Conservation (phyloP, 2,888 invertebrate species). For the Ophioninae sp. region DNA sequence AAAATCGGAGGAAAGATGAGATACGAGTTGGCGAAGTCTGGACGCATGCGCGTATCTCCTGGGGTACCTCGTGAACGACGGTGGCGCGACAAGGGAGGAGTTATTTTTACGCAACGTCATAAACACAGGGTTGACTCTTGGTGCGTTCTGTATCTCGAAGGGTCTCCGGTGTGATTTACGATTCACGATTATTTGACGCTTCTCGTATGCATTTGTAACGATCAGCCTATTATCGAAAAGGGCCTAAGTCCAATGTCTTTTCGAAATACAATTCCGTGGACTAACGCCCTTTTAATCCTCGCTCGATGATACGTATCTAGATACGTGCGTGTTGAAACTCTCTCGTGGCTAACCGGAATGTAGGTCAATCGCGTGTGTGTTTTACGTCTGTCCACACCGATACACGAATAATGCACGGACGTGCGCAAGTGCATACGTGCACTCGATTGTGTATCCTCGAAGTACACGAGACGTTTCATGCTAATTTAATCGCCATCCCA, state of each 20-base stretch:
- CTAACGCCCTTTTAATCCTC: slow-evolving; percentile 7
- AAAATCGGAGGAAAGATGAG: not conserved
- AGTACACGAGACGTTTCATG: not conserved
- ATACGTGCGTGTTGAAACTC: slow-evolving; percentile 44
- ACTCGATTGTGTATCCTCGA: not conserved
- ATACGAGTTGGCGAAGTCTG: not conserved
- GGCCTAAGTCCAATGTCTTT: not conserved
- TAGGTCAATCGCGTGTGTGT: slow-evolving; percentile 55
- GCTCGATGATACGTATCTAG: not conserved
- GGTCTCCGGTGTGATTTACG: slow-evolving; percentile 55
- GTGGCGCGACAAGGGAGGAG: not conserved
- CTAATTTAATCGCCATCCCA: not conserved
- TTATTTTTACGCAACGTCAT: slow-evolving; percentile 48
- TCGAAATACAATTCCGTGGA: not conserved
- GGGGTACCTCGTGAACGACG: slow-evolving; percentile 6
- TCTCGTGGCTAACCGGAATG: slow-evolving; percentile 44
- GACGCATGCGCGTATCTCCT: not conserved
- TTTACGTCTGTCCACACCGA: slow-evolving; percentile 27
- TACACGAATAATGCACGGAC: slow-evolving; percentile 22
- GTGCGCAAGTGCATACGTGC: not conserved
- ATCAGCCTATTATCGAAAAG: not conserved
- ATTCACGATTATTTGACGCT: slow-evolving; percentile 56
- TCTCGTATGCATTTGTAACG: slow-evolving; percentile 16
- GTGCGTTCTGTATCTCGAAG: slow-evolving; percentile 46
- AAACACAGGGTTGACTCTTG: slow-evolving; percentile 39